Conservation (phyloP, 2,888 invertebrate species). For the Trypoxylon attenuatum region DNA sequence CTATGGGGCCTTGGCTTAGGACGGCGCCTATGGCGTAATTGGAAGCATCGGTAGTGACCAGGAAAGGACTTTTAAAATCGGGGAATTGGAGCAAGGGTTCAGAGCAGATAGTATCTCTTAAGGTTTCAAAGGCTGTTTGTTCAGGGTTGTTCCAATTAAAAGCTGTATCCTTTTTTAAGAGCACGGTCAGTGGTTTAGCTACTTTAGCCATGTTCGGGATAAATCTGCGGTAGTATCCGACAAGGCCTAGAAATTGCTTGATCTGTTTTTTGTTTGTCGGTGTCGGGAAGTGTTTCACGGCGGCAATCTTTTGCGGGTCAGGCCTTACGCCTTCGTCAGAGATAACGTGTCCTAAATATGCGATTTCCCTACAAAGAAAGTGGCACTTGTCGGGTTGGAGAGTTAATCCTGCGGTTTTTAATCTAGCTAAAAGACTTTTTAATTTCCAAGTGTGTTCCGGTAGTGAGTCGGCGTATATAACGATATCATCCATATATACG, state of each 20-base stretch:
- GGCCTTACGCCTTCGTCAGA: constrained; percentile 55
- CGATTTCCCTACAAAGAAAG: constrained; percentile 53
- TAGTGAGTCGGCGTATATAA: constrained; percentile 55
- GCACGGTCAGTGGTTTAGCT: constrained; percentile 50
- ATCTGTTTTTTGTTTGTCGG: constrained; percentile 48
- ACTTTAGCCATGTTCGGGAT: constrained; percentile 56
- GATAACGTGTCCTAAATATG: constrained; percentile 56
- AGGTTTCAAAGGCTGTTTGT: too few relatives aligned
- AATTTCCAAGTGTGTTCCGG: constrained; percentile 52
- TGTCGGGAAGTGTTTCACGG: too few relatives aligned
- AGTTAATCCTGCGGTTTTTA: too few relatives aligned
- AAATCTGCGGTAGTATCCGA: constrained; percentile 64
- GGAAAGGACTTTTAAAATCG: too few relatives aligned
- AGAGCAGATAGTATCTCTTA: too few relatives aligned
- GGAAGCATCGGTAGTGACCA: too few relatives aligned
- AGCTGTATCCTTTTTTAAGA: constrained; percentile 43
- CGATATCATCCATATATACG: constrained; percentile 68
- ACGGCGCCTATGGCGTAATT: too few relatives aligned
- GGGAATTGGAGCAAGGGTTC: too few relatives aligned
- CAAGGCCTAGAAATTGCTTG: constrained; percentile 60
- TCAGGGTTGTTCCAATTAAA: too few relatives aligned
- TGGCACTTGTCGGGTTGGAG: constrained; percentile 61
- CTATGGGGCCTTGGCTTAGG: too few relatives aligned
- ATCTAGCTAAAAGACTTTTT: constrained; percentile 57
- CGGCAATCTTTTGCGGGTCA: too few relatives aligned